A percentile compares a stretch with the other conserved stretches of the same genome.
Evolutionary conservation across 2,888 invertebrate genomes (phyloP).

Genomic region (Mimumesa dahlbomi): DNA sequence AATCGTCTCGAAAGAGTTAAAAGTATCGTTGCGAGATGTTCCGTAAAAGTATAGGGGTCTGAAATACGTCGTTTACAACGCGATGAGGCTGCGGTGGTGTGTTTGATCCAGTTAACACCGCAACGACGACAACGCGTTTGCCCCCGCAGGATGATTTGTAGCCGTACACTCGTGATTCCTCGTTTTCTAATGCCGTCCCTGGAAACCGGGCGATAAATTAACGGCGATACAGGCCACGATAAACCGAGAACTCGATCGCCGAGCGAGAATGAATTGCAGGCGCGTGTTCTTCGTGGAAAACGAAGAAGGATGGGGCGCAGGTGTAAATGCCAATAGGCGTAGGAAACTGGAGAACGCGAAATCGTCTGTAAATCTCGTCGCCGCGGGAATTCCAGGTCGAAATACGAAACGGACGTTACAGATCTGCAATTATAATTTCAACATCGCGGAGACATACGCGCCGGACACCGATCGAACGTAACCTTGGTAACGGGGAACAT

Average conservation of each 20-base stretch:
- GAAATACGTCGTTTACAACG: no score
- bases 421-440: slow-evolving; percentile 47
- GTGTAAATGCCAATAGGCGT: slow-evolving; percentile 65
- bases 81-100: neutral
- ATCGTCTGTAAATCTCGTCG: slow-evolving; percentile 50
- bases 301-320: slow-evolving; percentile 71
- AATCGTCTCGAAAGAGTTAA: no score
- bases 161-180: slow-evolving; percentile 65
- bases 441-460: slow-evolving; percentile 3
- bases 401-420: slow-evolving; percentile 19
- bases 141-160: slow-evolving; percentile 67
- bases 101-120: slow-evolving; percentile 41
- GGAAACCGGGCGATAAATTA: slow-evolving; percentile 71
- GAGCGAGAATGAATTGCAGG: slow-evolving; percentile 65
- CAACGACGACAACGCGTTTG: slow-evolving; percentile 57
- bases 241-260: slow-evolving; percentile 68
- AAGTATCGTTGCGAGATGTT: no score
- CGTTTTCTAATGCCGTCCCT: slow-evolving; percentile 69
- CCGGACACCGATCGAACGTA: neutral
- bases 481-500: neutral
- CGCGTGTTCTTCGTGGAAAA: slow-evolving; percentile 66
- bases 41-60: no score
- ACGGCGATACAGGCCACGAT: slow-evolving; percentile 69
- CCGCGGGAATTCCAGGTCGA: slow-evolving; percentile 16
- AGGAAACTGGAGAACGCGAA: slow-evolving; percentile 50